Percentiles rank a stretch among this genome's conserved stretches.
phyloP scores from a whole-genome alignment of 1,140 invertebrate genomes.

The Trichogramma pretiosum region DNA sequence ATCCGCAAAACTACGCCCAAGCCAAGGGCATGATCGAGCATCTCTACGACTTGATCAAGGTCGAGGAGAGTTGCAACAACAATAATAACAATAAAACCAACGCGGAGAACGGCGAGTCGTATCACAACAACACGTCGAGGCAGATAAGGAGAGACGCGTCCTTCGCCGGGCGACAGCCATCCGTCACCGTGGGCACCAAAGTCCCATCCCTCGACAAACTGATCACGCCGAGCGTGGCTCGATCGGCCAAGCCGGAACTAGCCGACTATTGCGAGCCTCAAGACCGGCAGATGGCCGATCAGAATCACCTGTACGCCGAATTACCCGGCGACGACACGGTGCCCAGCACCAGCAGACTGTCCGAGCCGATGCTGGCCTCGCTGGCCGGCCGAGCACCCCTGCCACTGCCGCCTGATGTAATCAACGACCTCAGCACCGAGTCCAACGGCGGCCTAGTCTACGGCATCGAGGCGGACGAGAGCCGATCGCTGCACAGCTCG shows the following conservation, averaged over 20 bases:
- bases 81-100: constrained; percentile 48
- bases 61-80: constrained; percentile 60
- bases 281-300: constrained; percentile 37
- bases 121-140: constrained; percentile 37
- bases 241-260: constrained; percentile 30
- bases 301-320: constrained; percentile 48
- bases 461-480: background rate
- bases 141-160: constrained; percentile 39
- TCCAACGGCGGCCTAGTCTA: constrained; percentile 13
- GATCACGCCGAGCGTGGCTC: constrained; percentile 38
- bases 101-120: constrained; percentile 55
- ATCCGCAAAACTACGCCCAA: constrained; percentile 63
- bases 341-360: constrained; percentile 38
- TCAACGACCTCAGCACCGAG: constrained; percentile 26
- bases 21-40: constrained; percentile 70
- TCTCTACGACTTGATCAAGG: constrained; percentile 67
- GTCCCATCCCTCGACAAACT: constrained; percentile 55
- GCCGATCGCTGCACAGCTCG: constrained; percentile 1
- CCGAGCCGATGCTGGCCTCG: constrained; percentile 36
- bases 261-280: constrained; percentile 48
- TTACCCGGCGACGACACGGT: constrained; percentile 42
- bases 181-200: constrained; percentile 52
- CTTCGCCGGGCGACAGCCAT: constrained; percentile 48
- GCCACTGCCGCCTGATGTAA: constrained; percentile 34
- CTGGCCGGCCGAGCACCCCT: constrained; percentile 30